Base-by-base conservation (phyloP, 2,888 invertebrate species). In the Isotomurus palustris region DNA sequence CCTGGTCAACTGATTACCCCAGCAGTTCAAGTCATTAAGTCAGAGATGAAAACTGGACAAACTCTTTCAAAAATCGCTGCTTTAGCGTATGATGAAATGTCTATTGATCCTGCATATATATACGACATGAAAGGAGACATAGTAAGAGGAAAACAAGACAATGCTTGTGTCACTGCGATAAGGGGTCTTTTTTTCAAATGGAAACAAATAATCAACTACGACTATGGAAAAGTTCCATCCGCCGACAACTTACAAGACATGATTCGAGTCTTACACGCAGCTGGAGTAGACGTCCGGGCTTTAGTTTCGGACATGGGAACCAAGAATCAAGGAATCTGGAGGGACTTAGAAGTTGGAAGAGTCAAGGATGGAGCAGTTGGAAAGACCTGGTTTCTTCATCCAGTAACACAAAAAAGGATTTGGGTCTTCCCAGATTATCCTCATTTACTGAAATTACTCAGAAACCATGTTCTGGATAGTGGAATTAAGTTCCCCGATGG, bases 301-400 rank as follows among this genome's bases (percentile, higher is more conserved):
- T 4, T 27, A 12, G 24, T 32, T 2, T 53, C 53, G 2, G 53
- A 53, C 25, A 3, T 53, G 2, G 53, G 53, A 2, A 43, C 53
- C 3, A 53, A 53, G n/a, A 52, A 52, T 29, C 41, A 21, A n/a
- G 12, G 21, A 28, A 17, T 52, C n/a, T 52, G 52, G 52, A 52
- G 19, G 27, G n/a, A 52, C 5, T n/a, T 52, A 3, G 52, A 43
- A 24, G 3, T 52, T 8, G 52, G 41, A 25, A 40, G 19, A 17
- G 41, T 52, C 2, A 22, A 27, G 6, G 14, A 22, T 3, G 28
- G 52, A 25, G 25, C 6, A 10, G 22, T 52, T 2, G 4, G 2
- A 3, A 27, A 6, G 3, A 41, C 40, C 6, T 35, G 5, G 2
- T 52, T 52, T 28, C 2, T 2, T 12, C 52, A 52, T 28, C 52